These are phyloP conservation scores for Pardosa pseudoannulata DNA, from an alignment of 2,888 invertebrate genomes.

Conservation along the genomic window DNA sequence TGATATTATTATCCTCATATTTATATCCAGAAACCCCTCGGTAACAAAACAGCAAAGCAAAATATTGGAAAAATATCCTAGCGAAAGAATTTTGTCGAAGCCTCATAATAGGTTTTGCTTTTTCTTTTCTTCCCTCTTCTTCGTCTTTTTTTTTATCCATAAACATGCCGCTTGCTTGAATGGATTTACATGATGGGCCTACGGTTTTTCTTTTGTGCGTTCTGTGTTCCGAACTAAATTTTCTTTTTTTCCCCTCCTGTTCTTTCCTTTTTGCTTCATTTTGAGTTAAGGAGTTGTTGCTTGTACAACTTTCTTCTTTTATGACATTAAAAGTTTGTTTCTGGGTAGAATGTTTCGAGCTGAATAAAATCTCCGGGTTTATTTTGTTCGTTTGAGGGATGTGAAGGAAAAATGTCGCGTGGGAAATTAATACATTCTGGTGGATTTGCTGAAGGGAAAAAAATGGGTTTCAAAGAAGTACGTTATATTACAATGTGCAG, in stretches of 20 bases:
- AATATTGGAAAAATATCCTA: not conserved
- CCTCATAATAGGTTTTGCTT: constrained; percentile 3
- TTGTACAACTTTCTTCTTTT: not conserved
- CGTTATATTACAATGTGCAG: too few species aligned
- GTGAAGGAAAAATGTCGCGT: too few species aligned
- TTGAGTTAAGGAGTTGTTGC: too few species aligned
- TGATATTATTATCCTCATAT: constrained; percentile 54
- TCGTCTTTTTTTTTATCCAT: not conserved
- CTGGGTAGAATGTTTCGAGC: not conserved
- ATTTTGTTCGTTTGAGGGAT: too few species aligned
- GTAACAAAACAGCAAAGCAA: not conserved
- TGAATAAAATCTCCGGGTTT: too few species aligned
- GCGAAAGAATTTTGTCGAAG: not conserved
- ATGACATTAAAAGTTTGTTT: not conserved
- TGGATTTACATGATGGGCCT: not conserved
- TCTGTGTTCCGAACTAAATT: too few species aligned
- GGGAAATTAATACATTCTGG: too few species aligned
- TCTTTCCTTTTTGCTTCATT: too few species aligned
- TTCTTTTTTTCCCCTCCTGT: not conserved
- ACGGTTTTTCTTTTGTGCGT: not conserved
- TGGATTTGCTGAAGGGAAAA: too few species aligned
- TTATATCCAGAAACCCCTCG: constrained; percentile 22
- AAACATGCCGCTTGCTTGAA: not conserved
- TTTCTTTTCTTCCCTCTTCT: not conserved
- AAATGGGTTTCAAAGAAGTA: too few species aligned